Evolutionary conservation across 35 echinoderm and acorn worm genomes (phyloP), one percentile per base, ranked within the genome.

Genomic region (Nesometra sesokonis): DNA sequence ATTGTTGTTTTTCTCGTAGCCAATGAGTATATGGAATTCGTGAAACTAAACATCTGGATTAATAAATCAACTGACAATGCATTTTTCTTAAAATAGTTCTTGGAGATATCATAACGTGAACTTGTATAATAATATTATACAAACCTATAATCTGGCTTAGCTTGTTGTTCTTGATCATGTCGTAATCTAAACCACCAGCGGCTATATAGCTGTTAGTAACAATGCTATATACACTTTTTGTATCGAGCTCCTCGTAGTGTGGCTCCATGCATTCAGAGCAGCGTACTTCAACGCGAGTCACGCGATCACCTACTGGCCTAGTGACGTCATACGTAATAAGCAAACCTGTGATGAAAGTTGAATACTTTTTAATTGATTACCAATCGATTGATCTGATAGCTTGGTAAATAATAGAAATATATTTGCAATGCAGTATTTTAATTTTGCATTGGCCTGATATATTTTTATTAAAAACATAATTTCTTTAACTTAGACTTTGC

Each of bases 161-260:
- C 79, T 91, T 93, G 37, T 93, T 93, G 3, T 94, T 88, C 35
- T 79, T 35, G 17, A 97, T 38, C 81, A 94, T 86, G 0, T 29
- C 46, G 47, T 88, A 99, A 15, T 93, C 96, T 23, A 83, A 87
- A 13, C 96, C 96, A 11, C 96, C 96, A 29, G 36, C 82, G 30
- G 93, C 93, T 77, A 94, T 82, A 52, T 99, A 94, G 21, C 84
- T 99, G 52, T 91, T 91, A 52, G 90, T 90, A n/a, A 94, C 76
- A 19, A 99, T 78, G 33, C 37, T 86, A 52, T 99, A 99, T 0
- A 90, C 36, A 5, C 17, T 87, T 0, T 92, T 88, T 1, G 15
- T 30, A n/a, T 99, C 80, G 0, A 99, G 47, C 19, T 85, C 47
- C 46, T 80, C 81, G 47, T 90, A 97, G 21, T 39, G 37, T 78